Evolutionary conservation across 2,888 invertebrate species (phyloP).

Genomic region (Electrophaes corylata): DNA sequence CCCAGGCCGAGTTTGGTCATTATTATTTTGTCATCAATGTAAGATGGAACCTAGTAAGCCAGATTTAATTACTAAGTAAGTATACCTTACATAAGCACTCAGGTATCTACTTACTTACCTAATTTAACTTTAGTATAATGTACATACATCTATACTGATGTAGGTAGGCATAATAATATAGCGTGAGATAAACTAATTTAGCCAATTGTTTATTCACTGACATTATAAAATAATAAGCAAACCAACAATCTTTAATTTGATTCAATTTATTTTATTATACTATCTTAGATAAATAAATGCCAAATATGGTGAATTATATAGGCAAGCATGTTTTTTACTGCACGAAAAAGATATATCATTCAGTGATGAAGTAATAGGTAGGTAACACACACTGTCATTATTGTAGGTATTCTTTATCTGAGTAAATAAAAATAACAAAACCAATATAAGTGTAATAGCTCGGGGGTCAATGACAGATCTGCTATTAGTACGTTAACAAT

Average conservation of each 20-base stretch:
- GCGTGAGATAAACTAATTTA: neutral
- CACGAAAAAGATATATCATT: slow-evolving; percentile 2
- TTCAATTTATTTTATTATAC: neutral
- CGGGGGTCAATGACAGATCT: slow-evolving; percentile 26
- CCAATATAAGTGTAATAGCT: slow-evolving; percentile 6
- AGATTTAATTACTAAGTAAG: too few species aligned
- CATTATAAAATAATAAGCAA: too few species aligned
- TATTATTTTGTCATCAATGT: too few species aligned
- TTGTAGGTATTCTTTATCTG: slow-evolving; percentile 5
- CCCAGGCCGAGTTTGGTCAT: too few species aligned
- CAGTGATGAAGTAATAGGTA: neutral
- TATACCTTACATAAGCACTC: too few species aligned
- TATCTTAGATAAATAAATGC: neutral
- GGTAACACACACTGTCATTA: too few species aligned
- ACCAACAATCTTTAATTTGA: neutral
- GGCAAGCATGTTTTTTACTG: too few species aligned
- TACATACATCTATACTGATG: neutral
- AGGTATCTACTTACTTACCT: too few species aligned
- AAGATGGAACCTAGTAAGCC: too few species aligned
- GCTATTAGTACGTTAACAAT: slow-evolving; percentile 17
- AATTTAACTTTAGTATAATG: too few species aligned
- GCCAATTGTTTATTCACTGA: neutral
- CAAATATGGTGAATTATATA: too few species aligned
- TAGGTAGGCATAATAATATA: neutral
- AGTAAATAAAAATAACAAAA: neutral